These are phyloP conservation scores for Aricia artaxerxes DNA, from an alignment of 2,888 invertebrate species.

Conservation along the genomic window DNA sequence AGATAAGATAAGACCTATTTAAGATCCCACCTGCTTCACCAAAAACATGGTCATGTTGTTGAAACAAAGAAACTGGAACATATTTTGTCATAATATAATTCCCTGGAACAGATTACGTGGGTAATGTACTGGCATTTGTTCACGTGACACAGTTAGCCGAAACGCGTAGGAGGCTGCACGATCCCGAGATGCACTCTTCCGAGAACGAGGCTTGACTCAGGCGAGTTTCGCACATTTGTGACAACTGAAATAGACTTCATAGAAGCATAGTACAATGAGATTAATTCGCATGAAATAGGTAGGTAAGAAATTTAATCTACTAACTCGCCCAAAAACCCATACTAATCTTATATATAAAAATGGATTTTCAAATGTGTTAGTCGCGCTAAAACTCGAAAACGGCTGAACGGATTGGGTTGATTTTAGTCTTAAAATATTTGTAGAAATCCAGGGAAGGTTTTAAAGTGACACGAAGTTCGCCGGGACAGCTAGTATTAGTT, in stretches of 20 bases:
- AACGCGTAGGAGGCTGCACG: conserved; percentile 26
- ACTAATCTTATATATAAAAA: no score
- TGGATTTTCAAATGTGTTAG: no score
- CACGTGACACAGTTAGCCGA: conserved; percentile 15
- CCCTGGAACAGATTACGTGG: conserved; percentile 8
- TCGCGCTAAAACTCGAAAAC: no score
- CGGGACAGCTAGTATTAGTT: no score
- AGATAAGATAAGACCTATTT: no score
- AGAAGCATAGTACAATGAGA: neutral
- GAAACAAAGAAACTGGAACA: neutral
- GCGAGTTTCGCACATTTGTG: neutral
- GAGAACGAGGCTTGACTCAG: conserved; percentile 28
- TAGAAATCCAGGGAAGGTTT: no score
- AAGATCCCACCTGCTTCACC: no score
- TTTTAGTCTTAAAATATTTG: no score
- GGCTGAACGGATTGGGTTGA: no score
- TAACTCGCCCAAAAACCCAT: neutral
- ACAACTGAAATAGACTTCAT: conserved; percentile 16
- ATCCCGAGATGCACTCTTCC: conserved; percentile 4
- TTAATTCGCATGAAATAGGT: neutral
- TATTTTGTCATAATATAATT: neutral
- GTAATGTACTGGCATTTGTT: neutral
- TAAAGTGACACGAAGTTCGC: no score
- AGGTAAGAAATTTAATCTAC: neutral
- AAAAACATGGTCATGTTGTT: neutral